These are phyloP conservation scores for Dugesia japonica DNA, from an alignment of 2,888 invertebrate genomes.

Conservation along the genomic window DNA sequence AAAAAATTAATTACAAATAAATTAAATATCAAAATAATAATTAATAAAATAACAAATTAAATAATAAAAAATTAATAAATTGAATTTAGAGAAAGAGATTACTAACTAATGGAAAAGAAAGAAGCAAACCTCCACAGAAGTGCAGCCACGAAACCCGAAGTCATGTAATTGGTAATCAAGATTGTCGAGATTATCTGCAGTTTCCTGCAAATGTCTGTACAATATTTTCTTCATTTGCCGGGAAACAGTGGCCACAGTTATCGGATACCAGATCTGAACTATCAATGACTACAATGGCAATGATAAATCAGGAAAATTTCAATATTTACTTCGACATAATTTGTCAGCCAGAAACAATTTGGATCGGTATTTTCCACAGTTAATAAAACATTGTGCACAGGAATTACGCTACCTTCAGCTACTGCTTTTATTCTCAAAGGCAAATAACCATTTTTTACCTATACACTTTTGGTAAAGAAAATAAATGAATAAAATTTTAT, in stretches of 20 bases:
- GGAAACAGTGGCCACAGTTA: constrained; percentile 51
- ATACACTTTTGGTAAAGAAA: constrained; percentile 17
- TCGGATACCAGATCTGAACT: constrained; percentile 52
- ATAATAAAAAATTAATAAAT: too few relatives aligned
- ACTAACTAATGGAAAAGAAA: too few relatives aligned
- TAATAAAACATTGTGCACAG: constrained; percentile 50
- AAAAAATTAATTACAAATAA: too few relatives aligned
- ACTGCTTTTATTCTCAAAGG: constrained; percentile 50
- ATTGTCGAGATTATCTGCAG: constrained; percentile 45
- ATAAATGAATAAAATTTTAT: background rate
- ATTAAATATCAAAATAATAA: too few relatives aligned
- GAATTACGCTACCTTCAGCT: constrained; percentile 49
- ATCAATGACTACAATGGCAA: constrained; percentile 47
- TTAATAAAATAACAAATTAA: too few relatives aligned
- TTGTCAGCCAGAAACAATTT: constrained; percentile 49
- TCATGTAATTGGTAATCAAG: constrained; percentile 50
- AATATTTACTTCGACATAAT: constrained; percentile 48
- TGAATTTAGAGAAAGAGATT: too few relatives aligned
- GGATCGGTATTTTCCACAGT: constrained; percentile 52
- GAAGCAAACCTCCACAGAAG: constrained; percentile 51
- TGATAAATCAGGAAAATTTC: background rate
- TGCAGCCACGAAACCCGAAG: constrained; percentile 50
- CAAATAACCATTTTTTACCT: constrained; percentile 49
- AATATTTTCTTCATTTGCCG: constrained; percentile 48
- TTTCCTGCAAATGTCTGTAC: constrained; percentile 45